Evolutionary conservation across 2,797 vertebrate species (phyloP), one percentile per base, ranked within the genome.

Genomic region (Lepus townsendii): DNA sequence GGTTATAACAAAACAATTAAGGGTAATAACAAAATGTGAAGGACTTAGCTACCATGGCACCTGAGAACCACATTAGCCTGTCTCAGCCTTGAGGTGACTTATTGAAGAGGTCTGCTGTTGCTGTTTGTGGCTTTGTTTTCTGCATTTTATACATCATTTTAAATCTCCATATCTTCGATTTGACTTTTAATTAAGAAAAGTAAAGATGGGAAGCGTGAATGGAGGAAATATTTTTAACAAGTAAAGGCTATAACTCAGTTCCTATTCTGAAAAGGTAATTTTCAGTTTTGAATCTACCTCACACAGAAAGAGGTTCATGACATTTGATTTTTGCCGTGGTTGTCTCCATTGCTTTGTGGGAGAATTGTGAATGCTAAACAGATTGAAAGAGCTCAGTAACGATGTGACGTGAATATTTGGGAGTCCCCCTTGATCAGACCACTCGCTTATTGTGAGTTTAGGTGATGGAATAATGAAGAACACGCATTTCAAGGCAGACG

Each of bases 171-270:
- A 6, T 5, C 0, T 20, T 88, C 38, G 13, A 47, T 42, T 93
- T 77, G 73, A 71, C 30, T 86, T 88, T 76, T 78, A 87, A 69
- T 35, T 90, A 32, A 54, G 24, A 73, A 83, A 32, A 95, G 38
- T 82, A 65, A 42, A 71, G 42, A 57, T 75, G 27, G 32, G 32
- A 86, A 24, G 24, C 87, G 2, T 91, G 75, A 50, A 47, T 83
- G 50, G 76, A 83, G 88, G 47, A 84, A 86, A n/a, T 42, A 76
- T 10, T 88, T 94, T 92, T 90, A 73, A 47, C 77, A 76, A 79
- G 12, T 80, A 16, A 94, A 85, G 32, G 30, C 66, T 83, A 19
- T n/a, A 57, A 63, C 12, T 75, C 75, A 65, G 13, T 42, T 86
- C 30, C 32, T n/a, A 66, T 77, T 62, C 38, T 84, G 50, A 95